A percentile compares a stretch with the other conserved stretches of the same genome.
Evolutionary conservation across 2,888 invertebrate genomes (phyloP).

Genomic region (Odontothrips loti): DNA sequence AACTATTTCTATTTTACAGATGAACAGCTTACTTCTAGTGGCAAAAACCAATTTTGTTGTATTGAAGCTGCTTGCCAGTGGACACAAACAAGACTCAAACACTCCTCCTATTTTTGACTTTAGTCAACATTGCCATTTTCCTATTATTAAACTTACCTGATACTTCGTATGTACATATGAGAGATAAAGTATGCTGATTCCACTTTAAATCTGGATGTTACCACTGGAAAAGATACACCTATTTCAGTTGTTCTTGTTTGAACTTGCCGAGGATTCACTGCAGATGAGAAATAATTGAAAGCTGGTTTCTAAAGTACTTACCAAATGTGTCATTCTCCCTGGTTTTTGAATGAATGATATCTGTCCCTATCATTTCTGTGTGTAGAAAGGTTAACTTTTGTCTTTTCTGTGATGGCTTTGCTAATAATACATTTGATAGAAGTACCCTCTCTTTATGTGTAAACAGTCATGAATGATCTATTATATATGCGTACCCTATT

Average conservation of each 20-base stretch:
- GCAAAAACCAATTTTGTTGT: conserved; percentile 96
- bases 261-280: no score
- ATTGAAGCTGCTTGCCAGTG: conserved; percentile 84
- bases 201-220: not conserved
- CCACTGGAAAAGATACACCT: not conserved
- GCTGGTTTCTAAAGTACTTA: not conserved
- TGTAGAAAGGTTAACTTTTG: not conserved
- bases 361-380: no score
- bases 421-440: not conserved
- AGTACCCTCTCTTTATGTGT: not conserved
- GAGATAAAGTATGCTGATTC: not conserved
- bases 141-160: conserved; percentile 69
- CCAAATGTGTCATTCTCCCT: no score
- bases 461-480: not conserved
- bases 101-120: conserved; percentile 89
- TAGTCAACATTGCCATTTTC: conserved; percentile 81
- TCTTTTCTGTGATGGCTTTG: conserved; percentile 8
- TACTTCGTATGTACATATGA: not conserved
- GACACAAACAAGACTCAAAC: conserved; percentile 82
- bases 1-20: conserved; percentile 52
- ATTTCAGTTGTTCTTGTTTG: not conserved
- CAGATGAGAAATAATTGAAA: not conserved
- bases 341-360: no score
- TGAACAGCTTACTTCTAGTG: conserved; percentile 77
- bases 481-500: not conserved